Percentiles rank a stretch among this genome's conserved stretches.
phyloP scores from a whole-genome alignment of 2,113 vertebrate genomes.

The Oplegnathus fasciatus region DNA sequence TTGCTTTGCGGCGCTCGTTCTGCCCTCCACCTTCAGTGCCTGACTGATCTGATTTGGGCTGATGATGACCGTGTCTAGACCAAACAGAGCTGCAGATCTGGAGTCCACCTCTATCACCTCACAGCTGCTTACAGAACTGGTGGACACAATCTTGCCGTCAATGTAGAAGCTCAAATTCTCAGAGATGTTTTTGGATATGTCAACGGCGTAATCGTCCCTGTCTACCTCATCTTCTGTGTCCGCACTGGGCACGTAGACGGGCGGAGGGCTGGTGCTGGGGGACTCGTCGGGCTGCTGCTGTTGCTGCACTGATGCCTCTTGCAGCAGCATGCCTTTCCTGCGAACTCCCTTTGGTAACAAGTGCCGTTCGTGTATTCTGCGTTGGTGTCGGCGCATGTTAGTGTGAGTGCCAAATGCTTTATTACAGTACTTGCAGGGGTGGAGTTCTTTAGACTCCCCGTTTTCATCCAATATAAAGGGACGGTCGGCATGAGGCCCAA shows the following conservation, averaged over 20 bases:
- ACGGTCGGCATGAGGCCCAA: conserved; percentile 67
- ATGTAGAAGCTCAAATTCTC: conserved; percentile 98
- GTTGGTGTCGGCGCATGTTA: conserved; percentile 97
- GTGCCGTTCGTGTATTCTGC: conserved; percentile 95
- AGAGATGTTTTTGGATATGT: conserved; percentile 98
- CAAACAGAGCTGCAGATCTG: conserved; percentile 89
- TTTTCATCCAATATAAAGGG: conserved; percentile 87
- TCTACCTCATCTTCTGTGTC: conserved; percentile 96
- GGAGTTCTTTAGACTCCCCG: conserved; percentile 92
- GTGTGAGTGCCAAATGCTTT: conserved; percentile 98
- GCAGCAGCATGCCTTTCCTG: conserved; percentile 92
- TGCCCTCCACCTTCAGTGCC: conserved; percentile 86
- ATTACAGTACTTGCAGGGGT: conserved; percentile 96
- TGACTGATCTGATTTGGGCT: conserved; percentile 90
- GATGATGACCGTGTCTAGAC: conserved; percentile 92
- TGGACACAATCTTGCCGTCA: conserved; percentile 95
- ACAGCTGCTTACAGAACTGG: conserved; percentile 90
- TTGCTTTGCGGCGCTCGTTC: conserved; percentile 84
- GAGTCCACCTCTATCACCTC: conserved; percentile 97
- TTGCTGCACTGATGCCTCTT: conserved; percentile 79
- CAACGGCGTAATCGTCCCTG: conserved; percentile 92
- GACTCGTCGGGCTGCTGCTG: conserved; percentile 77
- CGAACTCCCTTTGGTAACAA: conserved; percentile 95
- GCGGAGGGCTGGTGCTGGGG: conserved; percentile 80
- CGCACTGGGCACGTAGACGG: conserved; percentile 89